These are phyloP conservation scores for Cacoxenus indagator DNA, from an alignment of 2,888 invertebrate species.

Conservation along the genomic window DNA sequence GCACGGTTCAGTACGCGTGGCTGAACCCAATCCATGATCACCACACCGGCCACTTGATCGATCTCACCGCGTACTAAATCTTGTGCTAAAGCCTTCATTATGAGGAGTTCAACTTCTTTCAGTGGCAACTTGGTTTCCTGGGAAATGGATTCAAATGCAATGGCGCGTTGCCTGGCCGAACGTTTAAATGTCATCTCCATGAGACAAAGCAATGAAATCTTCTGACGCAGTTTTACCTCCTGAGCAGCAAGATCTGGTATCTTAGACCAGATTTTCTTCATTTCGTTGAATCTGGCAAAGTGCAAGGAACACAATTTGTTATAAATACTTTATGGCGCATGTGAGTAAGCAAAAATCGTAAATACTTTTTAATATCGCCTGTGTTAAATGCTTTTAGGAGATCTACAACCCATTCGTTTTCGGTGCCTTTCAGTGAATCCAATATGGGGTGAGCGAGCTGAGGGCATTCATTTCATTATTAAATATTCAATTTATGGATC, in stretches of 20 bases:
- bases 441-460: constrained; percentile 94
- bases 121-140: constrained; percentile 85
- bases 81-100: constrained; percentile 97
- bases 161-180: constrained; percentile 86
- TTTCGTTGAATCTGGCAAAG: constrained; percentile 74
- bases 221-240: constrained; percentile 86
- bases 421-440: constrained; percentile 83
- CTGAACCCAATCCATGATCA: constrained; percentile 83
- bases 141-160: constrained; percentile 93
- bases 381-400: constrained; percentile 88
- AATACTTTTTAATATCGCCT: constrained; percentile 82
- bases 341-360: constrained; percentile 35
- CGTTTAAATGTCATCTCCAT: constrained; percentile 99
- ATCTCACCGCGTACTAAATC: constrained; percentile 94
- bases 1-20: constrained; percentile 79
- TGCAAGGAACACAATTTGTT: too few relatives aligned
- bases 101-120: constrained; percentile 91
- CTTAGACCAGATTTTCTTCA: constrained; percentile 79
- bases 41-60: constrained; percentile 84
- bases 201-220: constrained; percentile 93
- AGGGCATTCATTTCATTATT: constrained; percentile 36
- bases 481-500: neutral
- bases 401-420: constrained; percentile 89
- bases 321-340: too few relatives aligned
- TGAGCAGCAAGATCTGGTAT: constrained; percentile 88